Conservation (phyloP, 2,888 invertebrate species). For the Acanthopleura granulata region DNA sequence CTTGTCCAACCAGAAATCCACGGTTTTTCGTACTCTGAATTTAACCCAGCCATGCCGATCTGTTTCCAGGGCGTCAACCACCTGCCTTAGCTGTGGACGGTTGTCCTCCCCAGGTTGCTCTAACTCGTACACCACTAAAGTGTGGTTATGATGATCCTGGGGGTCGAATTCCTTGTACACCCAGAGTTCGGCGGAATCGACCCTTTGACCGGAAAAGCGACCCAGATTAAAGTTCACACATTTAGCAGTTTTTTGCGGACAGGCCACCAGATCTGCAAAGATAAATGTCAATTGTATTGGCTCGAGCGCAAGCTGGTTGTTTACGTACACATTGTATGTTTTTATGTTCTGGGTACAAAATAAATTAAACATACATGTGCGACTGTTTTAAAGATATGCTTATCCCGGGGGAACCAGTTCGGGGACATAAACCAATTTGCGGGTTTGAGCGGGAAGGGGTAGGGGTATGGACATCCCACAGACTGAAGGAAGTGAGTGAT, state of each 20-base stretch:
- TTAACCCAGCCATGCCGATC: constrained; percentile 52
- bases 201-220: not conserved
- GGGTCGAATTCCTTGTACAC: constrained; percentile 53
- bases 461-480: too few species aligned
- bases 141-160: constrained; percentile 42
- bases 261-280: not conserved
- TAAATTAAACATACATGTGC: too few species aligned
- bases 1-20: constrained; percentile 45
- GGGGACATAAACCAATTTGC: too few species aligned
- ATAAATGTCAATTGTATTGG: not conserved
- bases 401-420: too few species aligned
- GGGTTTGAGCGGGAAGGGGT: too few species aligned
- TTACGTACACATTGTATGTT: too few species aligned
- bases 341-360: too few species aligned
- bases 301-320: too few species aligned
- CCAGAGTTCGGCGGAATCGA: constrained; percentile 47
- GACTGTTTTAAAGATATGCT: too few species aligned
- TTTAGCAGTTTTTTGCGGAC: constrained; percentile 9
- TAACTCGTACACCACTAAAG: not conserved
- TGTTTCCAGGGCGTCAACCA: constrained; percentile 46
- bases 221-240: constrained; percentile 20
- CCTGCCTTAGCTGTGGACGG: constrained; percentile 30
- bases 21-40: constrained; percentile 46
- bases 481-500: too few species aligned
- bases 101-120: not conserved